Percentiles rank a stretch among this genome's conserved stretches.
Conservation (phyloP, 2,797 vertebrate species). For the Notolepis coatsorum region DNA sequence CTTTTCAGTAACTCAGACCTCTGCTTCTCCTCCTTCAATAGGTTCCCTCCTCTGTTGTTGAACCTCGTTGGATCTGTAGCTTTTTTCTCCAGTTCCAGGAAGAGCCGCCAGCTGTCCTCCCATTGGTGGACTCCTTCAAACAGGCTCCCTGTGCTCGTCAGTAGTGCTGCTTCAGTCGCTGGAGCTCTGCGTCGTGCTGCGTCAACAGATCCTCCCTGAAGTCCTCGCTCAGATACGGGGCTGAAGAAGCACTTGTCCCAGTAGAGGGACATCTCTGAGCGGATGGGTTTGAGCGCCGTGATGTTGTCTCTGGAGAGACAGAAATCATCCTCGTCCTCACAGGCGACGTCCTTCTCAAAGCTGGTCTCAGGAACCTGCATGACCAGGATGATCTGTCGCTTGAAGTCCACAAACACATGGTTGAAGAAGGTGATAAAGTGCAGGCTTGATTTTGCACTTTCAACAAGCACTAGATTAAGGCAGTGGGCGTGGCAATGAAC, state of each 20-base stretch:
- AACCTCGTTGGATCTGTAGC: constrained; percentile 91
- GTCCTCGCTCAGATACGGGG: too few species aligned
- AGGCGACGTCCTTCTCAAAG: constrained; percentile 91
- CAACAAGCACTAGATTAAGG: too few species aligned
- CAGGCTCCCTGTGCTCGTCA: constrained; percentile 87
- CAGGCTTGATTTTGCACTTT: too few species aligned
- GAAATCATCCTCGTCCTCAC: constrained; percentile 88
- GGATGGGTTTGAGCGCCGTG: too few species aligned
- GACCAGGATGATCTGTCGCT: constrained; percentile 85
- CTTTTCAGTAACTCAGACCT: constrained; percentile 91
- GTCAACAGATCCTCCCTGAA: constrained; percentile 87
- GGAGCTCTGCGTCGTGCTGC: constrained; percentile 86
- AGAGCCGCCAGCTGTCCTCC: constrained; percentile 91
- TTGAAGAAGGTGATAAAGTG: too few species aligned
- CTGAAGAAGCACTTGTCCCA: too few species aligned
- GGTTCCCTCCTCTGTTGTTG: constrained; percentile 93
- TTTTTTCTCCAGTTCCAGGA: constrained; percentile 94
- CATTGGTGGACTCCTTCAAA: constrained; percentile 91
- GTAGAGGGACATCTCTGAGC: too few species aligned
- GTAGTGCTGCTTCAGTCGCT: constrained; percentile 82
- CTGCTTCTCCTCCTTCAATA: constrained; percentile 96
- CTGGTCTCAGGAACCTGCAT: constrained; percentile 91
- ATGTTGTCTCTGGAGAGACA: constrained; percentile 90
- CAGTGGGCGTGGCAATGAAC: too few species aligned
- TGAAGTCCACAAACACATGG: constrained; percentile 85